Base-by-base conservation (phyloP, 2,797 vertebrate species). In the Chiloscyllium punctatum region DNA sequence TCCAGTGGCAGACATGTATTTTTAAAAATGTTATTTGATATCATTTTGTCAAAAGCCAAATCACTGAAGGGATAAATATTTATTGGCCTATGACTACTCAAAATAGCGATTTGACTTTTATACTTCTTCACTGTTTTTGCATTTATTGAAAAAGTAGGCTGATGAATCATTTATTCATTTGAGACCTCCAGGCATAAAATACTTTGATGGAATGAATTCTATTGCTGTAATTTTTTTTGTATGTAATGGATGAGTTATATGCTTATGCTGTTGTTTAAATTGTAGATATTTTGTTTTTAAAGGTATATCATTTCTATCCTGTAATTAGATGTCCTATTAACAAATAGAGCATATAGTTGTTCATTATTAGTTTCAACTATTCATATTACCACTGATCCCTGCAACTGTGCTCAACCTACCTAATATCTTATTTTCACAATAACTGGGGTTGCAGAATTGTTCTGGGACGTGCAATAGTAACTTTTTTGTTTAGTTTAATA, bases 1-100 rank as follows among this genome's bases (percentile, higher is more conserved):
- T 98, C 98, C 98, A 98, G 98, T 98, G 98, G 98, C 97, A 98
- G 98, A 98, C 98, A 97, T 96, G 16, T 92, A 71, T 95, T 95
- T 77, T 95, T 42, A 16, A 66, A 53, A 37, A 57, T 30, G 3
- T 37, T 42, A 72, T 94, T 94, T 94, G 48, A 53, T 71, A 74
- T 72, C 3, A 33, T 94, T 94, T 94, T 74, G 48, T 94, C 42
- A 72, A 94, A 42, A 57, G 53, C 88, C 88, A 91, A 91, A 91
- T 91, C 88, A 91, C 57, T 57, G 88, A 91, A 91, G 30, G 57
- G 53, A 91, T 90, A 62, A 91, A 66, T 62, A 77, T 95, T 51
- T 74, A 71, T 74, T 51, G 71, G 51, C 77, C 94, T 51, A 53
- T 51, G 15, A 30, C 30, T 74, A 71, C 69, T 94, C 74, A 48